These are phyloP conservation scores for Callaeas wilsoni DNA, from an alignment of 2,113 vertebrate species.

Conservation along the genomic window DNA sequence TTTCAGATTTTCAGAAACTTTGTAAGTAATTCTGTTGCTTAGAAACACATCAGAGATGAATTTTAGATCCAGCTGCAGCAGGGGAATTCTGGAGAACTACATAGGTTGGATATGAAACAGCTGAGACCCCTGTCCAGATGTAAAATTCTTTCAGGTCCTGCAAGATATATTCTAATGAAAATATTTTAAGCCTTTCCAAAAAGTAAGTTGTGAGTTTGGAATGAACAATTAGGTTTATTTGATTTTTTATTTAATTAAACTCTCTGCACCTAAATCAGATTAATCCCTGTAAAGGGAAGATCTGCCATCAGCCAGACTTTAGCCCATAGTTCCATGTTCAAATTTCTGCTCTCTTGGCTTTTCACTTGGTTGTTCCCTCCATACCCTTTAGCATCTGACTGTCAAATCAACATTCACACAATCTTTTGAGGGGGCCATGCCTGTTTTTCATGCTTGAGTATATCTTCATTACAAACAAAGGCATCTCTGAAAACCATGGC, in stretches of 20 bases:
- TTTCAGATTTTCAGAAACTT: background rate
- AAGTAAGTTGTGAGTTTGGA: background rate
- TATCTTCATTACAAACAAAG: background rate
- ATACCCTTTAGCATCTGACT: background rate
- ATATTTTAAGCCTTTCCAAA: background rate
- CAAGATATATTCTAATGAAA: background rate
- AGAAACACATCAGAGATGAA: background rate
- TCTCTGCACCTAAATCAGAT: background rate
- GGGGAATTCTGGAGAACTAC: background rate
- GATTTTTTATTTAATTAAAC: background rate
- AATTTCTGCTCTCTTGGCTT: background rate
- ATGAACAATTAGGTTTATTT: background rate
- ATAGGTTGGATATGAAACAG: background rate
- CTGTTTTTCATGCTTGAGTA: background rate
- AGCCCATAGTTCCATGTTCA: background rate
- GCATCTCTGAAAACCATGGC: background rate
- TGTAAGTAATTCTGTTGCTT: background rate
- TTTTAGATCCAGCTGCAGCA: background rate
- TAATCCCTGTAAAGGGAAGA: background rate
- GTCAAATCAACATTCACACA: background rate
- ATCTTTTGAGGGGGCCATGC: background rate
- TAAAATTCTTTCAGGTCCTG: background rate
- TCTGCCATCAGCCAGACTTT: background rate
- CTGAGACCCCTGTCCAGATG: background rate
- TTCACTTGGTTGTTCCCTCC: background rate